These are phyloP conservation scores for Dryomyza anilis DNA, from an alignment of 2,888 invertebrate genomes.

Conservation along the genomic window DNA sequence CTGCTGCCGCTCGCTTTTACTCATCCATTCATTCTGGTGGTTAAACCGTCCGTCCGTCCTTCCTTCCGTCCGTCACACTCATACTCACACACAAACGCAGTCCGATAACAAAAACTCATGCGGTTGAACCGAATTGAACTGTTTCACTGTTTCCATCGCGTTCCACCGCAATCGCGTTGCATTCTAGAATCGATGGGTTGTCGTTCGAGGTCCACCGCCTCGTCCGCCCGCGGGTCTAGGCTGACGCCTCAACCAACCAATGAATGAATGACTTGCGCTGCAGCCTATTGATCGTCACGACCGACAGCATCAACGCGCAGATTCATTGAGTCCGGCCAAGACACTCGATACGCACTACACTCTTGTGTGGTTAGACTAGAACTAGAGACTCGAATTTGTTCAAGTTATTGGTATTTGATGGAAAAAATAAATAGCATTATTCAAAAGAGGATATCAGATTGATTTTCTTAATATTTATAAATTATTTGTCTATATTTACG, in stretches of 20 bases:
- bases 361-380: too few species aligned
- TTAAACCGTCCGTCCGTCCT: constrained; percentile 42
- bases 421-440: too few species aligned
- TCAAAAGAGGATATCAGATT: too few species aligned
- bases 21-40: constrained; percentile 50
- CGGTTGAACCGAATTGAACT: constrained; percentile 27
- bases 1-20: constrained; percentile 36
- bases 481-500: too few species aligned
- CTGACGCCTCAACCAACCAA: constrained; percentile 9
- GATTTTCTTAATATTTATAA: too few species aligned
- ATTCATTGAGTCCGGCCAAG: too few species aligned
- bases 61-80: constrained; percentile 23
- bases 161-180: neutral
- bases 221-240: neutral
- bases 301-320: neutral
- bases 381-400: too few species aligned
- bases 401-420: too few species aligned
- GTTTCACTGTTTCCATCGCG: neutral
- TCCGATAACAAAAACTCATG: constrained; percentile 24
- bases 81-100: constrained; percentile 20
- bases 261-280: constrained; percentile 9
- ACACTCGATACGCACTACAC: too few species aligned
- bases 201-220: neutral
- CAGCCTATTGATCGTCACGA: neutral
- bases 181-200: neutral